Evolutionary conservation across 1,140 invertebrate genomes (phyloP), one percentile per base, ranked within the genome.

Genomic region (Caenorhabditis remanei): DNA sequence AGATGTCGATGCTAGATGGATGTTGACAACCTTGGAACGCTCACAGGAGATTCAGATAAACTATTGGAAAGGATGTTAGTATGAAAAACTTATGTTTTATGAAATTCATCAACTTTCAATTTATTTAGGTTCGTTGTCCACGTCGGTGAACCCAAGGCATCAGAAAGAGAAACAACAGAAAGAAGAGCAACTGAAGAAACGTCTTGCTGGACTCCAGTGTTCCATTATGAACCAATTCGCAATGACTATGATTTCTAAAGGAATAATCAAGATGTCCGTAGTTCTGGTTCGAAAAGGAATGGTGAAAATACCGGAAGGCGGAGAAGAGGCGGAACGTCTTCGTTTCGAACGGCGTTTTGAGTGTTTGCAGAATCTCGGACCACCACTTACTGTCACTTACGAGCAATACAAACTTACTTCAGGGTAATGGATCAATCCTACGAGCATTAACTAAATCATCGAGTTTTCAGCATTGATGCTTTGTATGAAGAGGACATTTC

Each of bases 311-410:
- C 71, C 71, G 11, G 8, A n/a, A 4, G 71, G 71, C 4, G 71
- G 46, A 24, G 71, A 79, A 6, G 46, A 79, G 7, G 71, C 71
- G 5, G 71, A 79, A n/a, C 14, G n/a, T n/a, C 71, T 79, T 32
- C 32, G 71, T 21, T 79, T 79, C 9, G 71, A 79, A 24, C 43
- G 71, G 0, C 71, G 71, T 24, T 79, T 79, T 46, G 71, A 79
- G 41, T n/a, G n/a, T 9, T 53, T 50, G 9, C 19, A 79, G 4
- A 21, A 21, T 13, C 43, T 53, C 3, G 71, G 71, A 41, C n/a
- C 40, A 8, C 71, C 71, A 50, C 8, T 79, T 4, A 48, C 9
- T 50, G 71, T 79, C 9, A 50, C 16, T 50, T 79, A 79, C n/a
- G 71, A 79, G 8, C 19, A 50, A 13, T 79, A 21, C 46, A 79